phyloP scores from a whole-genome alignment of 2,113 vertebrate species.

The Sinocyclocheilus grahami region DNA sequence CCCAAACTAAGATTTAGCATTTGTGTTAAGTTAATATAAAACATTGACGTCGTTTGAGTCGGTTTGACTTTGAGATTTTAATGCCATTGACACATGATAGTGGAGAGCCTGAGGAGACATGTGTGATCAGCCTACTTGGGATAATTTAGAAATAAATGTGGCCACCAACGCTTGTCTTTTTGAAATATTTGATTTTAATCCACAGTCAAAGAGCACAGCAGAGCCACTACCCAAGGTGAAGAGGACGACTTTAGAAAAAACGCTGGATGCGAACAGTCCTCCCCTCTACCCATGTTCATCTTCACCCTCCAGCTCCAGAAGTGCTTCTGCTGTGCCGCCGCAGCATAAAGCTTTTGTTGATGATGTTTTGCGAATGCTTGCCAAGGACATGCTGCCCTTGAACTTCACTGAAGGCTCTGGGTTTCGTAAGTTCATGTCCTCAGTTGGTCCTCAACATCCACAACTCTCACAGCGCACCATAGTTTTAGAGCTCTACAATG shows the following conservation, averaged over 20 bases:
- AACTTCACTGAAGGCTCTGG: slow-evolving; percentile 77
- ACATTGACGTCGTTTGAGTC: background rate
- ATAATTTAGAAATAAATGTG: background rate
- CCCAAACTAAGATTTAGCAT: no score
- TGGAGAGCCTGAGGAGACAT: background rate
- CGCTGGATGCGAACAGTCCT: background rate
- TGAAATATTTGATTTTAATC: background rate
- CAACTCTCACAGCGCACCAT: slow-evolving; percentile 70
- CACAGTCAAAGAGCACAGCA: background rate
- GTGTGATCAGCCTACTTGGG: no score
- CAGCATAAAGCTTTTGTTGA: slow-evolving; percentile 67
- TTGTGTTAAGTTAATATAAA: no score
- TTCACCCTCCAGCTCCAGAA: slow-evolving; percentile 3
- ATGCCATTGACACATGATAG: background rate
- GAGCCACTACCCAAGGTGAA: background rate
- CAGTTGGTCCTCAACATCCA: slow-evolving; percentile 66
- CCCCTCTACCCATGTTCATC: background rate
- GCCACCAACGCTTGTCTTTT: background rate
- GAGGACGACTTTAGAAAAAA: background rate
- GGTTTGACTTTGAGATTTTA: no score
- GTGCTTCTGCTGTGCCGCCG: background rate
- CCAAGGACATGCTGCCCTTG: slow-evolving; percentile 80
- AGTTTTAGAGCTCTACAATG: slow-evolving; percentile 71
- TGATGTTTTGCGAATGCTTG: slow-evolving; percentile 74
- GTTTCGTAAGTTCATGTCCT: slow-evolving; percentile 73